Conservation (phyloP, 2,888 invertebrate species). For the Oegoconia quadripuncta region DNA sequence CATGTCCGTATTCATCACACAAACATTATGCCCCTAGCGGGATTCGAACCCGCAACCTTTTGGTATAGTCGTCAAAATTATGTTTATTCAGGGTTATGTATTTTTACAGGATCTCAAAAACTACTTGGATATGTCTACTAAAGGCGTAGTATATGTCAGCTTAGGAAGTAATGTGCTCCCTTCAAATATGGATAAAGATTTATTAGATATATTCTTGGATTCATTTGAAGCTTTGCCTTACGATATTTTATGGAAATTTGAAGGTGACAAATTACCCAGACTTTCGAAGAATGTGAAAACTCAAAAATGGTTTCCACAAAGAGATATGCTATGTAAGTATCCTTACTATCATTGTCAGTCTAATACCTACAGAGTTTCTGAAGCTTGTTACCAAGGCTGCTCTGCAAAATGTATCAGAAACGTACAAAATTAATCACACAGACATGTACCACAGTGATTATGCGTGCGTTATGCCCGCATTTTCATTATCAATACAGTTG, state of each 20-base stretch:
- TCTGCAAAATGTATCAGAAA: no score
- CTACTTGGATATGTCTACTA: conserved; percentile 26
- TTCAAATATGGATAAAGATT: conserved; percentile 24
- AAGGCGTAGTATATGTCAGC: conserved; percentile 35
- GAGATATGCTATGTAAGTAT: conserved; percentile 27
- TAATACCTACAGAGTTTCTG: no score
- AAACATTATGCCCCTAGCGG: no score
- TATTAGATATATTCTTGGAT: conserved; percentile 24
- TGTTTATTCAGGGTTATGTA: neutral
- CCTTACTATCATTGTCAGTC: no score
- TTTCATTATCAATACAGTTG: no score
- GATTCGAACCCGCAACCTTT: no score
- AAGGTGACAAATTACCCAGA: conserved; percentile 21
- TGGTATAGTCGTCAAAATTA: no score
- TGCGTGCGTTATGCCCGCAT: no score
- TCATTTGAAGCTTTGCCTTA: conserved; percentile 29
- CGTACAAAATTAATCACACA: no score
- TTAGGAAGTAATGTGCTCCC: conserved; percentile 31
- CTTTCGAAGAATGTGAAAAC: conserved; percentile 29
- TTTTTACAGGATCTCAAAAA: conserved; percentile 29
- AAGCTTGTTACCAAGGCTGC: no score
- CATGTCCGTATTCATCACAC: no score
- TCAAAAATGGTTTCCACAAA: conserved; percentile 35
- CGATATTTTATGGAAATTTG: conserved; percentile 34
- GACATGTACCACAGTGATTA: no score